Conservation (phyloP, 2,888 invertebrate species). For the Macroteleia sp. region DNA sequence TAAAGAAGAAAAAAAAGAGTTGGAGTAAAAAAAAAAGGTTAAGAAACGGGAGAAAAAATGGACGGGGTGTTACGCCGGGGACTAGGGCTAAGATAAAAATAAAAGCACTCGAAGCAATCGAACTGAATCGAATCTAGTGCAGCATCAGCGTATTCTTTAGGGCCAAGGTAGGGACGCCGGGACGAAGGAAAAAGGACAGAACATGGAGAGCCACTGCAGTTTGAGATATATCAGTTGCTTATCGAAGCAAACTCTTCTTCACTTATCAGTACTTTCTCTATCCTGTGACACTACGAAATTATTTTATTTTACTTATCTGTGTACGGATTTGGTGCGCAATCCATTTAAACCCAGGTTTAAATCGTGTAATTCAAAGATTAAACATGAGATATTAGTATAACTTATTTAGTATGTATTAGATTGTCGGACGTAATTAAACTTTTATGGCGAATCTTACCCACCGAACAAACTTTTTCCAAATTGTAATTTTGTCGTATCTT, state of each 20-base stretch:
- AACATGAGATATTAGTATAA: constrained; percentile 46
- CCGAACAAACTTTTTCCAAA: too few relatives aligned
- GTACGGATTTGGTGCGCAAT: constrained; percentile 37
- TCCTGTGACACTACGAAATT: constrained; percentile 35
- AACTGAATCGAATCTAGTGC: constrained; percentile 70
- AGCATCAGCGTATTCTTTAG: constrained; percentile 74
- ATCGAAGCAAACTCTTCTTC: constrained; percentile 70
- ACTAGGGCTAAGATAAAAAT: constrained; percentile 52
- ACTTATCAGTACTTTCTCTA: constrained; percentile 44
- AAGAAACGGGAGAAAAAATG: constrained; percentile 5
- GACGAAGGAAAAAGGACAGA: constrained; percentile 40
- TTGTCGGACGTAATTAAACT: constrained; percentile 8
- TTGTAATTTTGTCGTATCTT: too few relatives aligned
- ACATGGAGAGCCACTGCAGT: constrained; percentile 62
- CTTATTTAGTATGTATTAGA: constrained; percentile 46
- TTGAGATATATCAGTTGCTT: constrained; percentile 75
- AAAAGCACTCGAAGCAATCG: constrained; percentile 69
- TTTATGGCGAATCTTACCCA: too few relatives aligned
- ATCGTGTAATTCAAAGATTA: constrained; percentile 52
- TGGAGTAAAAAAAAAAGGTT: constrained; percentile 20
- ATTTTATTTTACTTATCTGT: constrained; percentile 58
- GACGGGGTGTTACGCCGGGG: constrained; percentile 21
- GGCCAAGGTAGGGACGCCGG: constrained; percentile 33
- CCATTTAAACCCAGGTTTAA: constrained; percentile 47
- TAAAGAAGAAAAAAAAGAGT: constrained; percentile 24